Conservation (phyloP, 2,797 vertebrate genomes). For the Aphelocoma californica region DNA sequence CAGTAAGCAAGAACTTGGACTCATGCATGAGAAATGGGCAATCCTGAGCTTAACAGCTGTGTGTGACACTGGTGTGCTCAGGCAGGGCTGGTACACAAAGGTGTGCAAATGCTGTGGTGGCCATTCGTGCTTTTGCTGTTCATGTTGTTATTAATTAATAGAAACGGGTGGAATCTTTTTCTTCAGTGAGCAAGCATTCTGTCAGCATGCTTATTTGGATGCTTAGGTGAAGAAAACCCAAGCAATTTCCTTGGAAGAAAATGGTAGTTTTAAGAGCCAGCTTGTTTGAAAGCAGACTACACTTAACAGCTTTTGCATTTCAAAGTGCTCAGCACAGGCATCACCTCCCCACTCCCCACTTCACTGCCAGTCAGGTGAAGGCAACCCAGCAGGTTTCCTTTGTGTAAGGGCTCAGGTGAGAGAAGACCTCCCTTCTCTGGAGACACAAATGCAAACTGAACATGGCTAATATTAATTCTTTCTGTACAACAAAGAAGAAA, state of each 20-base stretch:
- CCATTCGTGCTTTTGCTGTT: neutral
- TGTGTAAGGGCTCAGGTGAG: neutral
- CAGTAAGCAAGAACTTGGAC: neutral
- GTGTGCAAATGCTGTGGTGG: neutral
- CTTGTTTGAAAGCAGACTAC: neutral
- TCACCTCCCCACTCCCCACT: neutral
- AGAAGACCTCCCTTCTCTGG: neutral
- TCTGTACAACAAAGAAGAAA: neutral
- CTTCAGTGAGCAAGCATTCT: neutral
- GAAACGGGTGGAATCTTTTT: neutral
- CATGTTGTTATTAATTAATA: neutral
- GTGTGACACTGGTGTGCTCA: neutral
- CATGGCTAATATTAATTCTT: neutral
- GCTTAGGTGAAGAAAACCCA: neutral
- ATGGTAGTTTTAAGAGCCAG: neutral
- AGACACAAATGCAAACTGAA: neutral
- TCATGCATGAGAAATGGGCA: neutral
- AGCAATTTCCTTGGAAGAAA: neutral
- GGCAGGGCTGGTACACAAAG: neutral
- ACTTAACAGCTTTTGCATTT: neutral
- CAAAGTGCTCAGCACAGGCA: neutral
- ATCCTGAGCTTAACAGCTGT: neutral
- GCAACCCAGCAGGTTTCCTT: neutral
- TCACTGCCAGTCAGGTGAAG: neutral
- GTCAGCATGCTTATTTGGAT: neutral